phyloP scores from a whole-genome alignment of 2,888 invertebrate genomes.

The Chydorus sphaericus region DNA sequence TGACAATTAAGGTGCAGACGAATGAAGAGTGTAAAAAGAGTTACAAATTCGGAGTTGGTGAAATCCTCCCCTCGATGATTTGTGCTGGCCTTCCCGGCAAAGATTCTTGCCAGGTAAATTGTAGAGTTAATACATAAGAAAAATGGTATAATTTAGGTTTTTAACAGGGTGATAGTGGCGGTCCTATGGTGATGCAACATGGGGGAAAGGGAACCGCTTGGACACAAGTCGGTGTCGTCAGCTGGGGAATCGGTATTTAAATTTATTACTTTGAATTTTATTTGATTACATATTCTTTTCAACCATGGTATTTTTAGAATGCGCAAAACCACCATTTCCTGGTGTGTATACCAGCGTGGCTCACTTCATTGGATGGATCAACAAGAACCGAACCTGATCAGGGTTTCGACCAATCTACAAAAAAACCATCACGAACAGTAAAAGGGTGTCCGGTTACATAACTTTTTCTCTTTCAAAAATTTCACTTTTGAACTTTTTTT shows the following conservation, averaged over 20 bases:
- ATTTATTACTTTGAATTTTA: no score
- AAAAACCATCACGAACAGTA: no score
- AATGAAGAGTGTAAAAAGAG: conserved; percentile 60
- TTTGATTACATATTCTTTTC: background rate
- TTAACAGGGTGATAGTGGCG: conserved; percentile 87
- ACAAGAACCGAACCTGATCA: no score
- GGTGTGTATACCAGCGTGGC: background rate
- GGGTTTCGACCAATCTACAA: no score
- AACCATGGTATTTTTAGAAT: background rate
- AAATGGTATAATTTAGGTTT: conserved; percentile 13
- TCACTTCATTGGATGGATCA: background rate
- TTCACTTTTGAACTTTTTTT: no score
- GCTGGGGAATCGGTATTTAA: conserved; percentile 76
- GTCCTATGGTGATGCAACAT: conserved; percentile 75
- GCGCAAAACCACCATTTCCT: background rate
- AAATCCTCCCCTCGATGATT: conserved; percentile 72
- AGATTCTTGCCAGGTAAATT: conserved; percentile 82
- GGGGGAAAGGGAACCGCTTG: conserved; percentile 42
- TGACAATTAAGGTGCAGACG: conserved; percentile 67
- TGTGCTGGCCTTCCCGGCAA: conserved; percentile 70
- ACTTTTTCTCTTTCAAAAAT: no score
- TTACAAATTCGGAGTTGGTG: conserved; percentile 74
- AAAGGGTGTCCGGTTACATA: no score
- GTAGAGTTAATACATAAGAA: background rate
- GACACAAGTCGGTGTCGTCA: conserved; percentile 74